Base-by-base conservation (phyloP, 2,888 invertebrate genomes). In the Pegoplata infirma region DNA sequence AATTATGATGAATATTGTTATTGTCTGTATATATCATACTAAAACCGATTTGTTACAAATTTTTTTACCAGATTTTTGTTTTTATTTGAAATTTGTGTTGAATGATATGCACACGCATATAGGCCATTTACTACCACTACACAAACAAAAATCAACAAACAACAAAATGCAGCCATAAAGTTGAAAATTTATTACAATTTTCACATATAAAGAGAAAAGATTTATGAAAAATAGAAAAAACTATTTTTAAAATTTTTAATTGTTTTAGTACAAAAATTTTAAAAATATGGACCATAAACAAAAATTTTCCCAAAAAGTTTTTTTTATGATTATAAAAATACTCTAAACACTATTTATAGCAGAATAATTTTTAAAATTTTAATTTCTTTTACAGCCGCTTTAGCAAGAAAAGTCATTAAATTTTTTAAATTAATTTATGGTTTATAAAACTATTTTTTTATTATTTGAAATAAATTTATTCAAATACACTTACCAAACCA, bases 401-500 rank as follows among this genome's bases (percentile, higher is more conserved):
- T 28, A 19, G 36, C 5, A 44, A 36, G n/a, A n/a, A 55, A 53
- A 23, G 16, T 14, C 56, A 68, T 12, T 73, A 73, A 77, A 63
- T 73, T 64, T 68, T 1, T 5, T 46, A 36, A n/a, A 19, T 36
- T 36, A 68, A 55, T 73, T 69, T 58, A 63, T 28, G 46, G 36
- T 56, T 61, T 17, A 32, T 32, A 58, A 23, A 16, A 17, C 8
- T 59, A 25, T 25, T 51, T 23, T n/a, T n/a, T n/a, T n/a, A n/a
- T n/a, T n/a, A n/a, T n/a, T n/a, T n/a, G n/a, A n/a, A 32, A 6
- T 8, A 53, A 51, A n/a, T 14, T 53, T 49, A 47, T 49, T 4
- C 6, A 59, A 23, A 7, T 16, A 49, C 67, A 91, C 93, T 92
- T 90, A 96, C 96, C 92, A 94, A 89, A 82, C 96, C 96, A 66